A percentile compares a stretch with the other conserved stretches of the same genome.
phyloP scores from a whole-genome alignment of 2,113 vertebrate species.

The Cynopterus brachyotis region DNA sequence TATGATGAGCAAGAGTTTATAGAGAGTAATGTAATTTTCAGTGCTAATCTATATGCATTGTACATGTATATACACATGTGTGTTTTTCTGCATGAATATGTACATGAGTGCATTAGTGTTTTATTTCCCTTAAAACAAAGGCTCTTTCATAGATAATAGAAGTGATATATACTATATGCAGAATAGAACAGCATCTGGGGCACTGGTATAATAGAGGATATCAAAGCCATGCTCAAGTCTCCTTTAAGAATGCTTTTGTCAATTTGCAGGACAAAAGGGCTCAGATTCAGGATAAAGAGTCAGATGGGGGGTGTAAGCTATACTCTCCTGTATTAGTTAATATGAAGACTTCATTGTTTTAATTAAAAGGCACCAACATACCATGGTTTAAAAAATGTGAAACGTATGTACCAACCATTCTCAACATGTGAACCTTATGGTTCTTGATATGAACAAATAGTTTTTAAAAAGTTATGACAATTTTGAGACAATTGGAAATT shows the following conservation, averaged over 20 bases:
- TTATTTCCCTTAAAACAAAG: not conserved
- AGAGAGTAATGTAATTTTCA: not conserved
- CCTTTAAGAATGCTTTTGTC: not conserved
- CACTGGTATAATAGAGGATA: not conserved
- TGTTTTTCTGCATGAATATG: not conserved
- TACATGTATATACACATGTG: too few species aligned
- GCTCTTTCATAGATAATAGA: not conserved
- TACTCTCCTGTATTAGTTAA: not conserved
- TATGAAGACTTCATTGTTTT: not conserved
- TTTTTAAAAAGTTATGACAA: not conserved
- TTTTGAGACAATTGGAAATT: slow-evolving; percentile 1
- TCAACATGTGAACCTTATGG: not conserved
- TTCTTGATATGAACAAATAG: not conserved
- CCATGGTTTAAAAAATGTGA: not conserved
- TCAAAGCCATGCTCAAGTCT: not conserved
- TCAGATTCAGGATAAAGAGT: not conserved
- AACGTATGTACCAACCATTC: not conserved
- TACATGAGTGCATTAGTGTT: not conserved
- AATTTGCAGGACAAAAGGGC: not conserved
- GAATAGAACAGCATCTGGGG: not conserved
- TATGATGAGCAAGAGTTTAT: not conserved
- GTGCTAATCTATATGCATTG: not conserved
- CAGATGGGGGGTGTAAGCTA: not conserved
- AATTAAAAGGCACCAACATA: not conserved
- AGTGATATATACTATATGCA: not conserved